A percentile compares a stretch with the other conserved stretches of the same genome.
Evolutionary conservation across 2,113 vertebrate genomes (phyloP).

Genomic region (Hyperoodon ampullatus): DNA sequence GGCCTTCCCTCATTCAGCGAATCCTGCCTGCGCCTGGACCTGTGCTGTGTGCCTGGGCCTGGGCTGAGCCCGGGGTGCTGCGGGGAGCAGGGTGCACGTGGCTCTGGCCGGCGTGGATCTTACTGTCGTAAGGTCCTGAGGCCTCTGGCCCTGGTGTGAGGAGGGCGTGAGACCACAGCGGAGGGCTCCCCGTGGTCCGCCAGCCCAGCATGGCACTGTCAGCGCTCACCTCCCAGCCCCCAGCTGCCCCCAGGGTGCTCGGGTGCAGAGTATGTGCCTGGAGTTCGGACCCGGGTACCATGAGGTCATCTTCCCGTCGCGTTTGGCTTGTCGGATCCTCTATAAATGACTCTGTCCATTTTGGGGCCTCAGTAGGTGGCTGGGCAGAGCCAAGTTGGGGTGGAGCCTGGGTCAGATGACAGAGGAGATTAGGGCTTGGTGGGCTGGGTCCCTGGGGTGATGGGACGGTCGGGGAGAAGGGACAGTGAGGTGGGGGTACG

Average conservation of each 20-base stretch:
- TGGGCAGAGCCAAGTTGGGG: slow-evolving; percentile 54
- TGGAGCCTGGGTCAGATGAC: slow-evolving; percentile 75
- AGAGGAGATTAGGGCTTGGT: slow-evolving; percentile 75
- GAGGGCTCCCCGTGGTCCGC: neutral
- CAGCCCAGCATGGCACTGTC: too few species aligned
- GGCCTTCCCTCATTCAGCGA: neutral
- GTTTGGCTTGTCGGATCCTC: slow-evolving; percentile 62
- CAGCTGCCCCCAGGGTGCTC: neutral
- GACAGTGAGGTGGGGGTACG: slow-evolving; percentile 63
- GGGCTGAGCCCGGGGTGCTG: neutral
- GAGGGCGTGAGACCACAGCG: neutral
- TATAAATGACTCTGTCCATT: slow-evolving; percentile 78
- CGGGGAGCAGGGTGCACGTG: neutral
- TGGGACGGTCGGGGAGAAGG: slow-evolving; percentile 19
- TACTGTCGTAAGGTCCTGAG: neutral
- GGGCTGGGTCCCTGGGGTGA: neutral
- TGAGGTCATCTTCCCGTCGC: slow-evolving; percentile 71
- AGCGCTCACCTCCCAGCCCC: neutral
- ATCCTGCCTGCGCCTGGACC: neutral
- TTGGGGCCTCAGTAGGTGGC: slow-evolving; percentile 70
- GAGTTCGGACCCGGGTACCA: neutral
- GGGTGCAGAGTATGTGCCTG: neutral
- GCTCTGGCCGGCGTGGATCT: neutral
- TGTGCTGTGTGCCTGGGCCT: neutral
- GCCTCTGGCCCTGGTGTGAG: neutral